These are phyloP conservation scores for Odontocolon sp. DNA, from an alignment of 2,888 invertebrate genomes.

Conservation along the genomic window DNA sequence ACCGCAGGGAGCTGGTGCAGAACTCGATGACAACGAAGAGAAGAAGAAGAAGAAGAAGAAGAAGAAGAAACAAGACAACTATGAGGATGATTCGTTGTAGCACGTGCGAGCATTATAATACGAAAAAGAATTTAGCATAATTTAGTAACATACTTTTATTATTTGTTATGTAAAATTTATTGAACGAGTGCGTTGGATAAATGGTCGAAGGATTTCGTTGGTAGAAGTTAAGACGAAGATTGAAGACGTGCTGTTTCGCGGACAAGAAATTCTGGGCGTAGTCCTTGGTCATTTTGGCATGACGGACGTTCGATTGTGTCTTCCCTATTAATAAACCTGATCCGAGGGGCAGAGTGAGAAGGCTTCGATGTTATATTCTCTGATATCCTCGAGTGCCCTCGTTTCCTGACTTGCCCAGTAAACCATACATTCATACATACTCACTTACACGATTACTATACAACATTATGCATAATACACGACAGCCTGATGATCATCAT, in stretches of 20 bases:
- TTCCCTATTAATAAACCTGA: constrained; percentile 72
- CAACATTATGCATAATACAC: not conserved
- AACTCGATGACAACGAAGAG: constrained; percentile 52
- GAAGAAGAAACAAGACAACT: constrained; percentile 3
- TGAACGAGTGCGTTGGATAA: not conserved
- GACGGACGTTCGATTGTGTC: constrained; percentile 73
- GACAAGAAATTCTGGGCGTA: constrained; percentile 68
- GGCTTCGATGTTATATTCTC: constrained; percentile 59
- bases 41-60: constrained; percentile 3
- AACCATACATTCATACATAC: constrained; percentile 12
- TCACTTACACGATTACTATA: not conserved
- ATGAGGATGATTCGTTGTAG: constrained; percentile 25
- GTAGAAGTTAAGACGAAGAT: not conserved
- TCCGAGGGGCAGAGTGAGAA: constrained; percentile 39
- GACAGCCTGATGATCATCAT: constrained; percentile 13
- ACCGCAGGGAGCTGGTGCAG: constrained; percentile 42
- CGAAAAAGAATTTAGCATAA: not conserved
- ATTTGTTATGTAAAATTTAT: constrained; percentile 2
- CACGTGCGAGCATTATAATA: constrained; percentile 49
- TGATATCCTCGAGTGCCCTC: constrained; percentile 76
- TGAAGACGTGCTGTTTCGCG: not conserved
- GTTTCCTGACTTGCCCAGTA: constrained; percentile 78
- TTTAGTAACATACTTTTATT: not conserved
- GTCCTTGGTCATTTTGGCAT: constrained; percentile 71
- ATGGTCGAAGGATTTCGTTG: not conserved